Evolutionary conservation across 2,797 vertebrate genomes (phyloP), one percentile per base, ranked within the genome.

Genomic region (Crenichthys baileyi): DNA sequence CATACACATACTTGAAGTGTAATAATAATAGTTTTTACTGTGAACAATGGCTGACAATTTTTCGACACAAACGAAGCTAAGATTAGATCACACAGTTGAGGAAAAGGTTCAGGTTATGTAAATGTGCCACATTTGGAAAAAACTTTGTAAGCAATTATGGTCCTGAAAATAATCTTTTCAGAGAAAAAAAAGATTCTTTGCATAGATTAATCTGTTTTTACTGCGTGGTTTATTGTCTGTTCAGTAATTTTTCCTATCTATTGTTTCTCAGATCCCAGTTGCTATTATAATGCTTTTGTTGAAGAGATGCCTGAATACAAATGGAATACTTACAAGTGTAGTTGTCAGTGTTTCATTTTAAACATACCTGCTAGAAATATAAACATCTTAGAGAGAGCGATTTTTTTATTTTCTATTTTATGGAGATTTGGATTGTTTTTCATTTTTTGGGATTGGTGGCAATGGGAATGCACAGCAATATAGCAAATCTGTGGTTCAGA

Each of bases 241-340:
- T 90, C 85, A 70, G 65, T 53, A 41, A 73, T 73, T 83, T 58
- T 80, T 85, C 70, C 31, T 26, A 79, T 74, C 29, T 86, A 73
- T 83, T 81, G 82, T 88, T 51, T 88, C 77, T 82, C 71, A 73
- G 31, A 87, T 87, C 82, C 78, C 78, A 63, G 63, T 58, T 48
- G 78, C 56, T 79, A 31, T 84, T 79, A 78, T 83, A 70, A 55
- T 76, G 77, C 70, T 70, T 26, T 75, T 58, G 73, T 78, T 79
- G 72, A 76, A 72, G 51, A 53, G 67, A 79, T 48, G 82, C 79
- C 83, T 87, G 72, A 84, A 90, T 83, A 84, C 79, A 88, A 83
- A 87, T 44, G 22, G 26, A 80, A 70, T 36, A 70, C 75, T 4
- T 44, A 71, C 48, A 85, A 65, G 78, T 77, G 72, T 80, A 53